phyloP scores from a whole-genome alignment of 2,797 vertebrate species.

The Myotis pilosus region DNA sequence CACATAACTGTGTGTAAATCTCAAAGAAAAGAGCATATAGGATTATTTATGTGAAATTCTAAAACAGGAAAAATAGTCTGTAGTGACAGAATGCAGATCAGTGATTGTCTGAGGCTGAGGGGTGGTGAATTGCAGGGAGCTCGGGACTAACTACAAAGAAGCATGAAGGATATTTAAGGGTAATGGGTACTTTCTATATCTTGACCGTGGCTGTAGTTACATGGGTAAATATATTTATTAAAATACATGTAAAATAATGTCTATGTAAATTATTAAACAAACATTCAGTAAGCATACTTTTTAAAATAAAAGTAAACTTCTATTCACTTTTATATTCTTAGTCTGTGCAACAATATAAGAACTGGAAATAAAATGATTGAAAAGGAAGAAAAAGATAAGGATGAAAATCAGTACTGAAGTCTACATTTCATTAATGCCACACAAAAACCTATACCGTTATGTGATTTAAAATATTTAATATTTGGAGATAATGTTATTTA shows the following conservation, averaged over 20 bases:
- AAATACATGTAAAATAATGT: not conserved
- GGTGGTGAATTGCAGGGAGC: not conserved
- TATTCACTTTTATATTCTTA: not conserved
- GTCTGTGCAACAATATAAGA: not conserved
- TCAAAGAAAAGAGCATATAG: not conserved
- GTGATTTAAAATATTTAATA: constrained; percentile 6
- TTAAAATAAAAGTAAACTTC: constrained; percentile 16
- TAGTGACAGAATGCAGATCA: not conserved
- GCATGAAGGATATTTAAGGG: not conserved
- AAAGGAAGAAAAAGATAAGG: not conserved
- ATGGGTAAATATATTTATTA: not conserved
- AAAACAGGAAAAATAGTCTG: not conserved
- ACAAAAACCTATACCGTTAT: not conserved
- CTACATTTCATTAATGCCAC: not conserved
- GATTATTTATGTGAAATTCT: not conserved
- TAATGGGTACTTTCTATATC: not conserved
- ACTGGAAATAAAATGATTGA: not conserved
- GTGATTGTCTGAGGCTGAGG: not conserved
- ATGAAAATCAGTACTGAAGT: constrained; percentile 24
- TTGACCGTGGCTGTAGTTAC: not conserved
- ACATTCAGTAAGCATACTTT: not conserved
- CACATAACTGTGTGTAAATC: not conserved
- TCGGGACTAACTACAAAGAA: not conserved
- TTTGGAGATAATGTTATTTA: not conserved
- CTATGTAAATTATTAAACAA: not conserved